Base-by-base conservation (phyloP, 2,797 vertebrate species). In the Hyperoplus immaculatus region DNA sequence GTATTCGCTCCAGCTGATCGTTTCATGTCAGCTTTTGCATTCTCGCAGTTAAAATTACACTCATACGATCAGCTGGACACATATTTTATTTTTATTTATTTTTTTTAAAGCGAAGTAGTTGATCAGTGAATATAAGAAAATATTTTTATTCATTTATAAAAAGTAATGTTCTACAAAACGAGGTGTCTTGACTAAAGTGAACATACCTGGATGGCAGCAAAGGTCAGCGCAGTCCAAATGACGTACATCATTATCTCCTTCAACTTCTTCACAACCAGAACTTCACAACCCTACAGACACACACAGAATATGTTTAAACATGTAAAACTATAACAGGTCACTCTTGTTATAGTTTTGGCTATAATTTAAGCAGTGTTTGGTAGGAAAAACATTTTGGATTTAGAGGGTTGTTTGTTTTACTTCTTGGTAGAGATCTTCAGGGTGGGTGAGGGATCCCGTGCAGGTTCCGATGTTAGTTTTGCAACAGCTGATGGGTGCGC, bases 201-300 rank as follows among this genome's bases (percentile, higher is more conserved):
- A 57, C 82, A 67, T 93, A 99, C 98, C 97, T 99, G 98, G 87
- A 99, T 97, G 42, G 95, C 95, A 87, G 98, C 97, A 92, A 99
- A 99, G 5, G 95, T 97, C 91, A 99, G 78, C 0, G 97, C 97
- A 50, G 97, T 96, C 96, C 96, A 98, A 92, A 99, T 98, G 73
- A 99, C 97, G 49, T 97, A 98, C 97, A 99, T 99, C 97, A 99
- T 98, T 72, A 99, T 99, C 89, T 99, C 97, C 69, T 98, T 97
- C 51, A 99, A 89, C 78, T 97, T 99, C 92, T 98, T 97, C 80
- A 99, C 98, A 78, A 99, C 97, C 16, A 98, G 92, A 80, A 93
- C 97, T 87, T 99, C 96, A 87, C 98, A 99, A 0, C 98, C 98
- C 98, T 99, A 69, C 29, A 77, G 4, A 72, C 21, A 80, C 6